Percentiles rank a stretch among this genome's conserved stretches.
These are phyloP conservation scores for Acrocephalus kingi DNA, from an alignment of 2,113 vertebrate species.

Conservation along the genomic window DNA sequence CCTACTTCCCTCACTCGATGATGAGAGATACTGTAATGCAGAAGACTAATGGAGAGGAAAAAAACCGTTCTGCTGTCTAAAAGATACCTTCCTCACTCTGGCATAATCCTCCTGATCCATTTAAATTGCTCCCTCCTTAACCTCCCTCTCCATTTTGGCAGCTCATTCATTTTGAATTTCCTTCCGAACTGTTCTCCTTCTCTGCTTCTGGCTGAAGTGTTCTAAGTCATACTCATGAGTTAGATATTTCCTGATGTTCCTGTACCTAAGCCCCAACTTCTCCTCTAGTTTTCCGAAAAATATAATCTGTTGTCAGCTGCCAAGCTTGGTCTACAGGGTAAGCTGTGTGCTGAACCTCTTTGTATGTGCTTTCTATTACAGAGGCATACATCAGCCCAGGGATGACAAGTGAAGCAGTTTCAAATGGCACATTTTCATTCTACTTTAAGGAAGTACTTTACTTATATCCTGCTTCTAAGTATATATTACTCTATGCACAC, in stretches of 20 bases:
- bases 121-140: conserved; percentile 2
- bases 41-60: not conserved
- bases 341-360: not conserved
- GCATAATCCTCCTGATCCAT: not conserved
- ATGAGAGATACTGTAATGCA: not conserved
- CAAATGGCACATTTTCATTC: conserved; percentile 24
- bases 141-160: not conserved
- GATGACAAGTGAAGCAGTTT: conserved; percentile 7
- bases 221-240: not conserved
- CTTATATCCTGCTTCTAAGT: not conserved
- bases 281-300: conserved; percentile 15
- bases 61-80: not conserved
- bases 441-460: not conserved
- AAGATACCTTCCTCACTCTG: not conserved
- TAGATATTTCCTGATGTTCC: conserved; percentile 18
- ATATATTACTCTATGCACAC: not conserved
- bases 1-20: not conserved
- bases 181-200: not conserved
- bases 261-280: not conserved
- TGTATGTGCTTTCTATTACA: not conserved
- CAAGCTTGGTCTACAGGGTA: not conserved
- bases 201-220: not conserved
- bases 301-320: not conserved
- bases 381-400: not conserved
- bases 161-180: conserved; percentile 27